Conservation (phyloP, 2,797 vertebrate genomes). For the Carcharodon carcharias region DNA sequence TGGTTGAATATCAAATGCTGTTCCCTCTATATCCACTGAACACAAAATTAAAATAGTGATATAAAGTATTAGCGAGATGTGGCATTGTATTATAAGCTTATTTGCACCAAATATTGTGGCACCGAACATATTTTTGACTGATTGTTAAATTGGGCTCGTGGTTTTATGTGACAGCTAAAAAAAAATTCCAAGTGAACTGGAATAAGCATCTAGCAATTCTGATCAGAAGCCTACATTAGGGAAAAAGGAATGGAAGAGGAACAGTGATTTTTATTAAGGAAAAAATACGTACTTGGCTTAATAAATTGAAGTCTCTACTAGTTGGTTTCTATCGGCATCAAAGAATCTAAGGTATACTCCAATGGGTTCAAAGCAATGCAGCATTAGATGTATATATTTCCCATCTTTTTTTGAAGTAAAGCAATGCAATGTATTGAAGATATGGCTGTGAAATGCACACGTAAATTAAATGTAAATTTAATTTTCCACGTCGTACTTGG, state of each 20-base stretch:
- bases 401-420: not conserved
- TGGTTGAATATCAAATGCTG: not conserved
- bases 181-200: not conserved
- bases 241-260: not conserved
- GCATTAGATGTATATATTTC: not conserved
- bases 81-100: not conserved
- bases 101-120: not conserved
- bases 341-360: not conserved
- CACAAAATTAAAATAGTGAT: not conserved
- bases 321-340: not conserved
- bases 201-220: not conserved
- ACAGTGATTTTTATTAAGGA: not conserved
- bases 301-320: not conserved
- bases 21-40: not conserved
- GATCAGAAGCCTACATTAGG: not conserved
- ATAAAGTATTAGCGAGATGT: not conserved
- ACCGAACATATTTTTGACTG: not conserved
- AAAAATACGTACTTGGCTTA: not conserved
- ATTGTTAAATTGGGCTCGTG: not conserved
- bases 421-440: not conserved
- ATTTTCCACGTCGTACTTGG: not conserved
- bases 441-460: not conserved
- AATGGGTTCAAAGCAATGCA: no score
- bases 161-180: not conserved
- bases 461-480: constrained; percentile 7